These are phyloP conservation scores for Diaphora mendica DNA, from an alignment of 2,888 invertebrate species.

Conservation along the genomic window DNA sequence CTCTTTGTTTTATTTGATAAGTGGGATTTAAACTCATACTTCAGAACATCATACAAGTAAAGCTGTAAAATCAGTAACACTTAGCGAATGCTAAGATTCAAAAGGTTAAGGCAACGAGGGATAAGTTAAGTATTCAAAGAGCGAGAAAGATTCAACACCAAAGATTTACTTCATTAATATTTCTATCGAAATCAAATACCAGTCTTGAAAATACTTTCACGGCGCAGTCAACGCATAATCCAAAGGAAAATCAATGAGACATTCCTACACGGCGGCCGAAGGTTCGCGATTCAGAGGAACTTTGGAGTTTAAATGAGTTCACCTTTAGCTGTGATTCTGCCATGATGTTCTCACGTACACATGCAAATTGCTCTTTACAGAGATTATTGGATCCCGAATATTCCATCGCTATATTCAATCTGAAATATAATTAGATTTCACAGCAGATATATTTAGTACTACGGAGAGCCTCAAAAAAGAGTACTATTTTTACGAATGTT, in stretches of 20 bases:
- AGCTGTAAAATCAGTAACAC: background rate
- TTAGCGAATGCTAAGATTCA: background rate
- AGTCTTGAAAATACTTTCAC: conserved; percentile 79
- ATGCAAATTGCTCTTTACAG: conserved; percentile 31
- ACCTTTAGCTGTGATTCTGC: conserved; percentile 61
- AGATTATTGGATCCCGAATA: conserved; percentile 7
- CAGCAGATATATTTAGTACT: background rate
- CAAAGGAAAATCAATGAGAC: conserved; percentile 72
- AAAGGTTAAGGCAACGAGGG: conserved; percentile 19
- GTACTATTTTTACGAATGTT: background rate
- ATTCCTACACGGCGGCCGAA: conserved; percentile 72
- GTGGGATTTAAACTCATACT: too few relatives aligned
- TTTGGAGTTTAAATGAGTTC: conserved; percentile 69
- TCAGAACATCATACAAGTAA: background rate
- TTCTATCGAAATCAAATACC: conserved; percentile 69
- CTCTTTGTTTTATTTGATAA: too few relatives aligned
- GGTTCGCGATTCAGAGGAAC: conserved; percentile 63
- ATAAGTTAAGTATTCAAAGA: conserved; percentile 1
- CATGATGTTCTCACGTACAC: conserved; percentile 39
- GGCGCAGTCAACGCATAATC: conserved; percentile 66
- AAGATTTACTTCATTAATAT: conserved; percentile 77
- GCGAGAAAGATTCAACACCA: conserved; percentile 24
- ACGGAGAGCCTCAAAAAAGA: too few relatives aligned
- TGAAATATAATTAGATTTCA: background rate
- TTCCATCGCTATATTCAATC: background rate